A percentile compares a stretch with the other conserved stretches of the same genome.
Conservation (phyloP, 2,113 vertebrate species). For the Colossoma macropomum region DNA sequence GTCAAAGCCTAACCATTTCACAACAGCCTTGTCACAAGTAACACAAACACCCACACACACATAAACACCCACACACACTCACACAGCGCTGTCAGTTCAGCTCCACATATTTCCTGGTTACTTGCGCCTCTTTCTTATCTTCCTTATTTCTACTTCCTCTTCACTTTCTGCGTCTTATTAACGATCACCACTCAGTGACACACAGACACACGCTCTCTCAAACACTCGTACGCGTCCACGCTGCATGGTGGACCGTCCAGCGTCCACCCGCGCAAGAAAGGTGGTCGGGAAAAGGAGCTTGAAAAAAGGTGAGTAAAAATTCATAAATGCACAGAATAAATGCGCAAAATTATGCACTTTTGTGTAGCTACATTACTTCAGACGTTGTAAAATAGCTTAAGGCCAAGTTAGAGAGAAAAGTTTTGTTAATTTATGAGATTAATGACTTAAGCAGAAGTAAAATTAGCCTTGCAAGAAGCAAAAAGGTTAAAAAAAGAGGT, state of each 20-base stretch:
- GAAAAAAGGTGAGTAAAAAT: neutral
- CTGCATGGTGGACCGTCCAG: neutral
- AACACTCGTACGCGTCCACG: neutral
- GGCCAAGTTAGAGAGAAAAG: no score
- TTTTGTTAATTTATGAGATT: no score
- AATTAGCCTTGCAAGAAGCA: no score
- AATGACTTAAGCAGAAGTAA: no score
- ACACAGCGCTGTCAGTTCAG: constrained; percentile 47
- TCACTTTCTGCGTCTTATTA: constrained; percentile 48
- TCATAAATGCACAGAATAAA: neutral
- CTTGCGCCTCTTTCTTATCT: constrained; percentile 46
- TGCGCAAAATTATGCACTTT: no score
- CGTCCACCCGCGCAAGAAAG: neutral
- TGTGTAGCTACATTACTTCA: no score
- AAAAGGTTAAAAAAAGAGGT: no score
- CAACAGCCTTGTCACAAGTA: constrained; percentile 39
- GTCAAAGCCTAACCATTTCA: constrained; percentile 38
- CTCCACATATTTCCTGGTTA: constrained; percentile 57
- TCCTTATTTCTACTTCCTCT: constrained; percentile 57
- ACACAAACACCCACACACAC: constrained; percentile 34
- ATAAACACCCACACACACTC: constrained; percentile 40
- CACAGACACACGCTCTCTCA: constrained; percentile 16
- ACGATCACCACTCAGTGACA: constrained; percentile 30
- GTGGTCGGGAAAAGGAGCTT: no score
- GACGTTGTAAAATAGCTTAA: no score